phyloP scores from a whole-genome alignment of 1,140 invertebrate species.

The Anastrepha obliqua region DNA sequence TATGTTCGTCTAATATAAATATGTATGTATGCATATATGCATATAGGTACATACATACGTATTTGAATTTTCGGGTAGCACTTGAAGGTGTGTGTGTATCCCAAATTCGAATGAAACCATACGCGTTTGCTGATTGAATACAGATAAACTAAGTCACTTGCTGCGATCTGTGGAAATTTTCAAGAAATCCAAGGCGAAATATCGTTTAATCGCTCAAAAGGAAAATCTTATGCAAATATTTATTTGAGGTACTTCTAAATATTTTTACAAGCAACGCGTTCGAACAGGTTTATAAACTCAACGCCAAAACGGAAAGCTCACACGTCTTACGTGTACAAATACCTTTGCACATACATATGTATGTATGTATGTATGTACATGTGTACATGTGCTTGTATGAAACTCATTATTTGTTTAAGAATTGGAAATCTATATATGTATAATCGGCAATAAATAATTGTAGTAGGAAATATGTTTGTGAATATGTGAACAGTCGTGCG shows the following conservation, averaged over 20 bases:
- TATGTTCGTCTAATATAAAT: no score
- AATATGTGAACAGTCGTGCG: no score
- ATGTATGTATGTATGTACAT: no score
- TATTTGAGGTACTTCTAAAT: conserved; percentile 37
- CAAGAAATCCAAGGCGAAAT: neutral
- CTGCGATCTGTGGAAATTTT: conserved; percentile 20
- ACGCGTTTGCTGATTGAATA: neutral
- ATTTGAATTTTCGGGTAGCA: neutral
- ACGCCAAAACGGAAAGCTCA: no score
- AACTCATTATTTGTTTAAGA: no score
- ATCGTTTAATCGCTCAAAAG: neutral
- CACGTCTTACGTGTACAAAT: no score
- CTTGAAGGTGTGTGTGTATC: neutral
- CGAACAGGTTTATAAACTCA: conserved; percentile 21
- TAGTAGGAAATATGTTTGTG: no score
- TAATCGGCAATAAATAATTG: no score
- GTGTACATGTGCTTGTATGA: no score
- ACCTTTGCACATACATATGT: no score
- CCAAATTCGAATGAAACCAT: neutral
- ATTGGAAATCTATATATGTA: no score
- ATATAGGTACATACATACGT: neutral
- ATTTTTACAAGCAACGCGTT: conserved; percentile 40
- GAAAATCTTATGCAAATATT: conserved; percentile 26
- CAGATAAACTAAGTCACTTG: neutral
- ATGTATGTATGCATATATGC: neutral